Evolutionary conservation across 2,113 vertebrate genomes (phyloP), one percentile per base, ranked within the genome.

Genomic region (Lagopus leucura): DNA sequence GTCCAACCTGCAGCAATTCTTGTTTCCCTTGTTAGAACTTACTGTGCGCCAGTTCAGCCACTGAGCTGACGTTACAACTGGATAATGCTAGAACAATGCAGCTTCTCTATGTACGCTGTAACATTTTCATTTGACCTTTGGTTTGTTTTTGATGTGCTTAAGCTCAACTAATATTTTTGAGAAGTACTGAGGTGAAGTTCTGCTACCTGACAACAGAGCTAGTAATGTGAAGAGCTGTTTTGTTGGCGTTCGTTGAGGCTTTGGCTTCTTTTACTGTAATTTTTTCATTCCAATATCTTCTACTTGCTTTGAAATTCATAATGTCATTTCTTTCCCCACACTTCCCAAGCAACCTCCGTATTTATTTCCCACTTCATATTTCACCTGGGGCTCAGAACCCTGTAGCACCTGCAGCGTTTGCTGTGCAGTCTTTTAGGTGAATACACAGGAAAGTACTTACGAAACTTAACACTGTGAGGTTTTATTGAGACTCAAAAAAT

Each of bases 61-160:
- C 10, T 22, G 32, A 73, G 1, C 5, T 9, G 12, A 0, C 28
- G 10, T 34, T 70, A 10, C 19, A 6, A 11, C 19, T 64, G 32
- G 25, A 4, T 82, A 10, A 61, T 38, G 15, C n/a, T 52, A 30
- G 13, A 77, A 6, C 30, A 76, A 1, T 12, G 42, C 28, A 30
- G 18, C 0, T 0, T 30, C 5, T 52, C 19, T 22, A n/a, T 4
- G 21, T 63, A 22, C 3, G 1, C 6, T 4, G 0, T 11, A 21
- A 43, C 0, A 3, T 30, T 58, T 89, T 28, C 14, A 5, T 50
- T 52, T 85, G 32, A 52, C 4, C 40, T 84, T 34, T 80, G 17
- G 4, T 70, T 63, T 58, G 13, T 40, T 92, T 81, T 47, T 27
- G 45, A 22, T 13, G 3, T 27, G 4, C 28, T 67, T 82, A 57